These are phyloP conservation scores for Platynereis dumerilii DNA, from an alignment of 2,888 invertebrate species.

Conservation along the genomic window DNA sequence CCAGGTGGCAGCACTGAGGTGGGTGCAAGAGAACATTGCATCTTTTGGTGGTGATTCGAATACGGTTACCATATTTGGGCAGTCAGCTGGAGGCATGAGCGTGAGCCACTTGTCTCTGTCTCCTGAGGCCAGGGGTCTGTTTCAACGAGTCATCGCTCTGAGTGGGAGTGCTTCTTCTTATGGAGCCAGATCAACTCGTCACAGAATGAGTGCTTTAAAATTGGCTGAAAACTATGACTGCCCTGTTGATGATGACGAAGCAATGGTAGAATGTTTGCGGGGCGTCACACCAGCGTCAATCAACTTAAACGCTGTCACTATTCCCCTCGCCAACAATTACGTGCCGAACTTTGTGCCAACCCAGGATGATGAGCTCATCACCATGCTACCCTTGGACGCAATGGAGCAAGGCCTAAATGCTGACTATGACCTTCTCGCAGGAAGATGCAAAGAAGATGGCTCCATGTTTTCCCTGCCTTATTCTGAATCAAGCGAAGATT, in stretches of 20 bases:
- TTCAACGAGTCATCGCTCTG: background rate
- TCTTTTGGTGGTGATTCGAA: background rate
- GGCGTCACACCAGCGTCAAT: background rate
- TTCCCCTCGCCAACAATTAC: background rate
- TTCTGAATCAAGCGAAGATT: too few relatives aligned
- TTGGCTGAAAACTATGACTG: background rate
- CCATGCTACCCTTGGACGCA: background rate
- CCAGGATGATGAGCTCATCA: background rate
- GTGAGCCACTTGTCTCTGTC: background rate
- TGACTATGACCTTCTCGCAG: background rate
- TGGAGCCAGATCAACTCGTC: background rate
- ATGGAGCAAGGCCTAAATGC: background rate
- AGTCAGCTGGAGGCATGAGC: background rate
- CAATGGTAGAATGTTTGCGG: constrained; percentile 1
- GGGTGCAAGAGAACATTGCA: background rate
- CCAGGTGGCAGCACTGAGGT: constrained; percentile 5
- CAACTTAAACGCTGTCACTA: background rate
- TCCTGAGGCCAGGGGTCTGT: background rate
- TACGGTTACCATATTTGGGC: background rate
- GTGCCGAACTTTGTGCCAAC: background rate
- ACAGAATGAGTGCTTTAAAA: background rate
- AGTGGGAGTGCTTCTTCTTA: background rate
- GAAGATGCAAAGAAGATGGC: too few relatives aligned
- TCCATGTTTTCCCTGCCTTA: too few relatives aligned
- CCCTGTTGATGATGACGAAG: background rate